Evolutionary conservation across 2,888 invertebrate genomes (phyloP).

Genomic region (Copidosoma aretas): DNA sequence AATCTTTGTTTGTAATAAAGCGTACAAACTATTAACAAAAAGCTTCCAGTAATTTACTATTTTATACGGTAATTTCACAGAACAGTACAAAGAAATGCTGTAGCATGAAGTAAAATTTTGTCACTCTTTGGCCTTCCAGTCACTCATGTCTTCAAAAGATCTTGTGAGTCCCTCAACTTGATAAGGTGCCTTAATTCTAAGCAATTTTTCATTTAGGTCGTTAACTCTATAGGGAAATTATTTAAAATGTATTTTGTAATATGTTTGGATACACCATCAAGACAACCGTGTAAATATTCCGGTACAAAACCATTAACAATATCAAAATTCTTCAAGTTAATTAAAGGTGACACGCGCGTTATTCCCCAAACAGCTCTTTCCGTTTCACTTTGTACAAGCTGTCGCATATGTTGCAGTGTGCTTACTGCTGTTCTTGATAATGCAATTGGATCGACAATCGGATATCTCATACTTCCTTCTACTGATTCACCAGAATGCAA

Average conservation of each 20-base stretch:
- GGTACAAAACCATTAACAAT: neutral
- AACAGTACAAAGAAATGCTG: neutral
- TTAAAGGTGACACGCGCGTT: neutral
- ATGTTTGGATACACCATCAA: neutral
- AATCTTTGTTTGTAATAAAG: neutral
- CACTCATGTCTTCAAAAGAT: neutral
- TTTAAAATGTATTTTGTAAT: neutral
- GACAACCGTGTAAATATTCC: neutral
- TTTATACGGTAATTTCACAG: neutral
- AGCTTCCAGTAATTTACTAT: slow-evolving; percentile 1
- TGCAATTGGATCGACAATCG: neutral
- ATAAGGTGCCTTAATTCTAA: neutral
- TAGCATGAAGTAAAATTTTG: neutral
- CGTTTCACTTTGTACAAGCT: neutral
- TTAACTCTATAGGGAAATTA: neutral
- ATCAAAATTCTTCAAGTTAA: neutral
- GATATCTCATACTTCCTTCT: neutral
- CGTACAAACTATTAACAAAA: slow-evolving; percentile 1
- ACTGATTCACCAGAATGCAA: neutral
- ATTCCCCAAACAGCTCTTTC: neutral
- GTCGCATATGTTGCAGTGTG: neutral
- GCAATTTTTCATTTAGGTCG: neutral
- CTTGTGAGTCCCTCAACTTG: neutral
- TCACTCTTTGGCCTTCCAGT: neutral
- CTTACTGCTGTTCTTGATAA: neutral